Percentiles rank a stretch among this genome's conserved stretches.
Evolutionary conservation across 2,797 vertebrate genomes (phyloP).

Genomic region (Phoxinus dragarum): DNA sequence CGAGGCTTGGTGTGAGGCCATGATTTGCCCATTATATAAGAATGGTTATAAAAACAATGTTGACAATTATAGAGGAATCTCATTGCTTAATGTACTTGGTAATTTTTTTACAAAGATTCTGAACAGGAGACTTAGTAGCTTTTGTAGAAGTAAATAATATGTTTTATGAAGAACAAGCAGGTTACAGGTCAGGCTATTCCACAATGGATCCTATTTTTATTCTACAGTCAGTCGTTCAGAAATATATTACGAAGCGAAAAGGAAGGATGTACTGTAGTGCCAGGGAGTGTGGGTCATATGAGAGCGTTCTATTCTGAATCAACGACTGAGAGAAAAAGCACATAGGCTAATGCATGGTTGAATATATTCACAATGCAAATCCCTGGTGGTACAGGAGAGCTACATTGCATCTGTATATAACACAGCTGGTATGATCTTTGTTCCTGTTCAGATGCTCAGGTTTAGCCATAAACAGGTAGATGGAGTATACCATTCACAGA

Average conservation of each 20-base stretch:
- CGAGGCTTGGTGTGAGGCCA: background rate
- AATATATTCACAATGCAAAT: no score
- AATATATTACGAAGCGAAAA: background rate
- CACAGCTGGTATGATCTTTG: no score
- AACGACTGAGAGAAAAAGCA: no score
- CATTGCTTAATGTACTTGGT: background rate
- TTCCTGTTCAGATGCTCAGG: no score
- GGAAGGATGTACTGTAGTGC: background rate
- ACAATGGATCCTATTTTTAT: conserved; percentile 1
- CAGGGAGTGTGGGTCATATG: no score
- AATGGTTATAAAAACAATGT: background rate
- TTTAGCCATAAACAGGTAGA: no score
- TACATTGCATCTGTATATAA: no score
- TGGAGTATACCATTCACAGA: no score
- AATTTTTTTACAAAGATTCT: background rate
- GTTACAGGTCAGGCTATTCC: background rate
- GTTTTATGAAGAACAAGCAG: conserved; percentile 8
- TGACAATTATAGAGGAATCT: background rate
- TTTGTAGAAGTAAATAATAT: background rate
- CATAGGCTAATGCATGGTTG: no score
- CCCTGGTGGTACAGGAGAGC: no score
- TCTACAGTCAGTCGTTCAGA: background rate
- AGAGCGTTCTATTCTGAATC: no score
- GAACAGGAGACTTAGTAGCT: background rate
- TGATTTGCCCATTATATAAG: background rate